Base-by-base conservation (phyloP, 2,888 invertebrate genomes). In the Tribolium freemani region DNA sequence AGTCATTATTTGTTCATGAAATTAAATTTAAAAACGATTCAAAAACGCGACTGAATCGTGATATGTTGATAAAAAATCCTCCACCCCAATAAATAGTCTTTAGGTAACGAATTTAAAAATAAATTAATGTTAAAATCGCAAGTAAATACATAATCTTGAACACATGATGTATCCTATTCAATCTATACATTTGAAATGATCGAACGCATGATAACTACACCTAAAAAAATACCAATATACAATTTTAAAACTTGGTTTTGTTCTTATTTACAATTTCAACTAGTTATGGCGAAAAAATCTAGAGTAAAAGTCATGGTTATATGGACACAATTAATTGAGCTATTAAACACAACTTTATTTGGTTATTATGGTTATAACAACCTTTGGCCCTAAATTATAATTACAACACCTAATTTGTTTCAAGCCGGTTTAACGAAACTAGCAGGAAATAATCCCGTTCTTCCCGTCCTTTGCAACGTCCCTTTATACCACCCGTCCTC, bases 401-500 rank as follows among this genome's bases (percentile, higher is more conserved):
- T 58, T 44, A 20, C 9, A 9, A 20, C 20, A 48, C 11, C 26
- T 13, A 26, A 48, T 5, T 26, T 26, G 26, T 44, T 45, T 72
- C 48, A 72, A 21, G 68, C 72, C 9, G 72, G 72, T 31, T 61
- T 54, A 10, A 97, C 97, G 88, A 97, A 97, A 84, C 96, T 97
- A 58, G 96, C 96, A 1, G 97, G 97, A 87, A 97, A 97, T 50
- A 97, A 90, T n/a, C 97, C 97, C 3, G 95, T 95, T 80, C 95
- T 93, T 44, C 97, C 96, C 0, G 96, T 96, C 68, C 96, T 90
- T 78, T 95, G 93, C 78, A 95, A 90, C 0, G 96, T 96, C 13
- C 97, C 97, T 84, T 96, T 96, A 87, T 94, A 97, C 97, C 97
- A 97, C 56, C 97, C 97, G 83, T 97, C 97, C 61, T 96, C 96